Conservation (phyloP, 2,888 invertebrate genomes). For the Oscheius sp. region DNA sequence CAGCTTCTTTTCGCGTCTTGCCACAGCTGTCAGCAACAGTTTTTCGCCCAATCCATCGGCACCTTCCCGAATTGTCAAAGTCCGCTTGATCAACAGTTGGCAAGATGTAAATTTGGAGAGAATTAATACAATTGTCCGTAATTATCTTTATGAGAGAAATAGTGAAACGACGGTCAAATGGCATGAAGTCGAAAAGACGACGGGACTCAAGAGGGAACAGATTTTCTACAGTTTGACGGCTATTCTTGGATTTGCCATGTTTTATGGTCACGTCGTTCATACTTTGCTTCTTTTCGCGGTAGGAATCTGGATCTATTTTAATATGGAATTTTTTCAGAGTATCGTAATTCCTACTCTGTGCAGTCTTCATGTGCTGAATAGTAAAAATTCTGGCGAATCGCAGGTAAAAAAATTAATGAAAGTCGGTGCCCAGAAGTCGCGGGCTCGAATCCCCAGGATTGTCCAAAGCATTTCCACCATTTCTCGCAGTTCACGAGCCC, state of each 20-base stretch:
- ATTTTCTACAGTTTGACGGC: constrained; percentile 7
- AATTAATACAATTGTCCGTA: constrained; percentile 3
- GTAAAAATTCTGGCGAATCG: neutral
- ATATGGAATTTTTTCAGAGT: neutral
- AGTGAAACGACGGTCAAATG: neutral
- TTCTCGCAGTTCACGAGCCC: too few species aligned
- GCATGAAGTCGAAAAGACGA: constrained; percentile 5
- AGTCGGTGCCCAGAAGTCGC: too few species aligned
- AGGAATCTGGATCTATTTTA: neutral
- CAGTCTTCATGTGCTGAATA: neutral
- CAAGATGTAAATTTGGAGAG: constrained; percentile 10
- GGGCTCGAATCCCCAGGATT: too few species aligned
- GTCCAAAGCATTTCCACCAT: too few species aligned
- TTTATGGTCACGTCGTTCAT: neutral
- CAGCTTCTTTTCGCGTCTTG: too few species aligned
- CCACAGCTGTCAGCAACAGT: too few species aligned
- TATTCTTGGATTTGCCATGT: constrained; percentile 4
- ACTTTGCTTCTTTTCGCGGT: neutral
- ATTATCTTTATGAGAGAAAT: constrained; percentile 19
- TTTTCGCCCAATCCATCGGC: neutral
- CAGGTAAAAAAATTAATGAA: too few species aligned
- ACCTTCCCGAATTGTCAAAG: neutral
- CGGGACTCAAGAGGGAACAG: constrained; percentile 18
- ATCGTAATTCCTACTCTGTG: constrained; percentile 11
- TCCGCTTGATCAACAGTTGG: constrained; percentile 24